These are phyloP conservation scores for Pararge aegeria DNA, from an alignment of 1,140 invertebrate species.

Conservation along the genomic window DNA sequence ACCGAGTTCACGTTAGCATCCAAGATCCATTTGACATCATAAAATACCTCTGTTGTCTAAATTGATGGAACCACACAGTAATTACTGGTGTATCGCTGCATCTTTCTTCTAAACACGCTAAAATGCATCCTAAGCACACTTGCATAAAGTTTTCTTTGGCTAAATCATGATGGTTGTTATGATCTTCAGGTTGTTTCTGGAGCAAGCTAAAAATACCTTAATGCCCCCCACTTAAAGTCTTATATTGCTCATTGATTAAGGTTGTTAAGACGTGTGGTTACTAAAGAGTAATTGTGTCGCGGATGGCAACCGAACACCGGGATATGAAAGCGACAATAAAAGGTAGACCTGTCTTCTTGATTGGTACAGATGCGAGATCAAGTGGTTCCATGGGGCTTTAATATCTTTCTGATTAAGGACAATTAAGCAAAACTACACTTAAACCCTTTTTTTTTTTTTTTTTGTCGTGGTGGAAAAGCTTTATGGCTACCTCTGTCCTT, in stretches of 20 bases:
- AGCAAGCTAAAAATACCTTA: background rate
- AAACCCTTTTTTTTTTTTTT: background rate
- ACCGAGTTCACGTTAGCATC: conserved; percentile 16
- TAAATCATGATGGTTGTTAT: conserved; percentile 10
- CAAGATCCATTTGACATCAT: conserved; percentile 26
- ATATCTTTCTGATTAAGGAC: background rate
- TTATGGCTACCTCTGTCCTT: no score
- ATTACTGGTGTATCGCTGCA: conserved; percentile 35
- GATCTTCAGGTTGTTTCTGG: conserved; percentile 26
- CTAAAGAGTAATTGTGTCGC: conserved; percentile 54
- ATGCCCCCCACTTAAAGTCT: background rate
- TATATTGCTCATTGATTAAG: conserved; percentile 6
- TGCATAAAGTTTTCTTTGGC: background rate
- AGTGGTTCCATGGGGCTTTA: background rate
- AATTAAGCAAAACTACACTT: background rate
- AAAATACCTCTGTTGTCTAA: conserved; percentile 45
- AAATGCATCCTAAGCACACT: conserved; percentile 5
- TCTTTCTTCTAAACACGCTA: conserved; percentile 5
- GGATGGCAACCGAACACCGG: conserved; percentile 74
- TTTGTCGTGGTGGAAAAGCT: no score
- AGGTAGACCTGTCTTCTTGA: conserved; percentile 71
- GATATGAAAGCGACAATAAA: conserved; percentile 75
- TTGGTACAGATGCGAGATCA: conserved; percentile 50
- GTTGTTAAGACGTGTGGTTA: conserved; percentile 31
- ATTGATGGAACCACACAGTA: conserved; percentile 56